These are phyloP conservation scores for Iphiclides podalirius DNA, from an alignment of 2,888 invertebrate genomes.

Conservation along the genomic window DNA sequence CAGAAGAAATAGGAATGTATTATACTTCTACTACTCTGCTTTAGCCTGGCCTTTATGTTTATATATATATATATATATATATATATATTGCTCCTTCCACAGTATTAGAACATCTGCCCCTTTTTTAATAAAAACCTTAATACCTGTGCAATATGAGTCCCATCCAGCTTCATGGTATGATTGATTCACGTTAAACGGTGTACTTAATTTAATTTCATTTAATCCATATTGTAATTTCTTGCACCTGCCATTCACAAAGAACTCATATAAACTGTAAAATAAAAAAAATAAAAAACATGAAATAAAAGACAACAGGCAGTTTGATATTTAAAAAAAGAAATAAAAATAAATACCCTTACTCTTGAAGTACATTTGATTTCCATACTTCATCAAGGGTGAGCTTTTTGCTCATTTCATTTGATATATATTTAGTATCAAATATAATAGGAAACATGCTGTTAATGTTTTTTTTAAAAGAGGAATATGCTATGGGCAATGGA, in stretches of 20 bases:
- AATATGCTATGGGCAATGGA: slow-evolving; percentile 83
- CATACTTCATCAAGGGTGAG: slow-evolving; percentile 69
- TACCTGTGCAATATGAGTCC: slow-evolving; percentile 87
- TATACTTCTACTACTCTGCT: too few relatives aligned
- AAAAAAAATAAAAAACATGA: slow-evolving; percentile 1
- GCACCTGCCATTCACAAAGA: slow-evolving; percentile 75
- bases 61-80: too few relatives aligned
- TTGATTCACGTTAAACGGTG: slow-evolving; percentile 55
- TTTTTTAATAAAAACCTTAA: too few relatives aligned
- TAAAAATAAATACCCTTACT: slow-evolving; percentile 46
- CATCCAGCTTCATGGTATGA: slow-evolving; percentile 89
- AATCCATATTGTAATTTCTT: slow-evolving; percentile 52
- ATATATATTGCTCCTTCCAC: too few relatives aligned
- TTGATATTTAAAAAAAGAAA: not conserved
- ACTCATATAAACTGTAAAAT: slow-evolving; percentile 76
- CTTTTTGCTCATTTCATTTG: slow-evolving; percentile 72
- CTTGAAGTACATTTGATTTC: slow-evolving; percentile 74
- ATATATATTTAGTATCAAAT: slow-evolving; percentile 87
- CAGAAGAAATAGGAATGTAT: too few relatives aligned
- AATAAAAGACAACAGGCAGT: not conserved
- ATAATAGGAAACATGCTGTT: slow-evolving; percentile 82
- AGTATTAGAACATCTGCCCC: too few relatives aligned
- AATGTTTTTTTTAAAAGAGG: slow-evolving; percentile 82
- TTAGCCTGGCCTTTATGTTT: too few relatives aligned
- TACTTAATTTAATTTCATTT: slow-evolving; percentile 49